phyloP scores from a whole-genome alignment of 2,888 invertebrate genomes.

The Yponomeuta sedellus region DNA sequence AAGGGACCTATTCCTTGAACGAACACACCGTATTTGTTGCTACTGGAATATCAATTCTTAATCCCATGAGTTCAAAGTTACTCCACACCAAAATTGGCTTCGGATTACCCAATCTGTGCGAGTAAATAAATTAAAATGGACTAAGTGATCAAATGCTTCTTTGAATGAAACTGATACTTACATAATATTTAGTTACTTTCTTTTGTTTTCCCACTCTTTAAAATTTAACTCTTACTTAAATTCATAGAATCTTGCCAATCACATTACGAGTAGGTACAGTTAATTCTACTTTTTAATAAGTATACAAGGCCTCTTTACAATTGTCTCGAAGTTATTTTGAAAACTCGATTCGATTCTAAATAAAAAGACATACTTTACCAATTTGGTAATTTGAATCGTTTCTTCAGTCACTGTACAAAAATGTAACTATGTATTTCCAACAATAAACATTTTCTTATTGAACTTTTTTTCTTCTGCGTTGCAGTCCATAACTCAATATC shows the following conservation, averaged over 20 bases:
- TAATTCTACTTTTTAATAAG: slow-evolving; percentile 9
- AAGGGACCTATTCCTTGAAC: background rate
- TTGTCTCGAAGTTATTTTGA: background rate
- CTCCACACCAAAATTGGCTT: slow-evolving; percentile 53
- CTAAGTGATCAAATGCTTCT: slow-evolving; percentile 16
- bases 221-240: slow-evolving; percentile 5
- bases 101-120: slow-evolving; percentile 43
- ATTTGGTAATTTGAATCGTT: background rate
- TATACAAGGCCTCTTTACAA: slow-evolving; percentile 30
- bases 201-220: slow-evolving; percentile 6
- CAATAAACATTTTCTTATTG: slow-evolving; percentile 6
- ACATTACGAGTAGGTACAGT: background rate
- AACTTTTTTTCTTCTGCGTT: slow-evolving; percentile 26
- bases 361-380: background rate
- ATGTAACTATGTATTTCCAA: slow-evolving; percentile 7
- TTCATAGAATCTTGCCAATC: slow-evolving; percentile 10
- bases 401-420: slow-evolving; percentile 12
- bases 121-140: slow-evolving; percentile 25
- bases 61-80: slow-evolving; percentile 15
- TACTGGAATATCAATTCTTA: background rate
- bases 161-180: slow-evolving; percentile 12
- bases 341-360: background rate
- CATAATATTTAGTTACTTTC: background rate
- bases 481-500: slow-evolving; percentile 28
- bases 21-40: background rate